Base-by-base conservation (phyloP, 1,140 invertebrate species). In the Halyomorpha halys region DNA sequence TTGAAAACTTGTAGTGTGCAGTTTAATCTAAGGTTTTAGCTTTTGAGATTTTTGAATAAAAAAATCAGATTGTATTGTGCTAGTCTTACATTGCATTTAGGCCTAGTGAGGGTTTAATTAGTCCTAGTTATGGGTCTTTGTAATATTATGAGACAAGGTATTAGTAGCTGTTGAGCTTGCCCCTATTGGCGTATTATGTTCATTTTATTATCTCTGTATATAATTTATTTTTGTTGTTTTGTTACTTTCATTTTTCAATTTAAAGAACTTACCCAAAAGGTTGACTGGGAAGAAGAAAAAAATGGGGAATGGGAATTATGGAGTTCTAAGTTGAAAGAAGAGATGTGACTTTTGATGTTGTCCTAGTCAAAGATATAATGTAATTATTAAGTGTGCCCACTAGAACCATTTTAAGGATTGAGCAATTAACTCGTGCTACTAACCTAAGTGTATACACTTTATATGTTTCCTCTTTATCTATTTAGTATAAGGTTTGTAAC, bases 291-390 rank as follows among this genome's bases (percentile, higher is more conserved):
- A 6, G n/a, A n/a, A 8, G 11, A n/a, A 14, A 8, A 6, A n/a
- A 6, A 49, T 49, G 47, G 3, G n/a, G 19, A 49, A n/a, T 13
- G 47, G n/a, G 14, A 56, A 56, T 3, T 39, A 39, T 11, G 11
- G 34, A 39, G 34, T 39, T 13, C 1, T 39, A 39, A 39, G 34
- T 39, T 11, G 34, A 39, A 39, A 39, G 23, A 56, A 56, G 15
- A 19, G 14, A 56, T 23, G 53, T 56, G 53, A 56, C 53, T 56
- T 23, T 56, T 56, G 18, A 23, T 56, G 53, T 56, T 56, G 23
- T 56, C 53, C 53, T 56, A 56, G 53, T 56, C 53, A 56, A 56
- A 56, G 6, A 56, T 39, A 56, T 25, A 56, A 23, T 21, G 47
- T 21, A 19, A 19, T 49, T 39, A 39, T 39, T 6, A 39, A 39